These are phyloP conservation scores for Priapulus caudatus DNA, from an alignment of 2,888 invertebrate species.

Conservation along the genomic window DNA sequence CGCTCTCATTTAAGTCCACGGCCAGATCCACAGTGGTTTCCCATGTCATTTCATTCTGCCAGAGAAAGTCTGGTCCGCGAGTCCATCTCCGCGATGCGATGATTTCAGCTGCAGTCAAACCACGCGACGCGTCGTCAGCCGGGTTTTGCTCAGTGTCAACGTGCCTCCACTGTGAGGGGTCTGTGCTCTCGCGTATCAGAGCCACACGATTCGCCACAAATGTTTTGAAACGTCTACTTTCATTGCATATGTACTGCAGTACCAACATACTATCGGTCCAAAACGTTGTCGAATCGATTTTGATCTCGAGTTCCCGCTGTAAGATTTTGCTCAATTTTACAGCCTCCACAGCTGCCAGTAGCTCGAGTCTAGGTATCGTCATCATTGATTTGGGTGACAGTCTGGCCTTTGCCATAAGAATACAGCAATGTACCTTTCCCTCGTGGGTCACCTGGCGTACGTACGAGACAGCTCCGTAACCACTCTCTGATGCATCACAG, in stretches of 20 bases:
- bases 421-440: slow-evolving; percentile 5
- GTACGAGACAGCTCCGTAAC: slow-evolving; percentile 8
- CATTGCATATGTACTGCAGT: slow-evolving; percentile 4
- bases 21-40: too few relatives aligned
- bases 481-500: slow-evolving; percentile 10
- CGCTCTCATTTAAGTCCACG: slow-evolving; percentile 5
- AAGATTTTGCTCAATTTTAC: slow-evolving; percentile 7
- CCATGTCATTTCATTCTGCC: too few relatives aligned
- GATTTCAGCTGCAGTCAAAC: slow-evolving; percentile 7
- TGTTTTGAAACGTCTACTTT: slow-evolving; percentile 4
- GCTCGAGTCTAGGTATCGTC: slow-evolving; percentile 11
- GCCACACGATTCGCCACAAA: slow-evolving; percentile 10
- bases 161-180: slow-evolving; percentile 6
- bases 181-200: background rate
- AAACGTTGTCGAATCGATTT: background rate
- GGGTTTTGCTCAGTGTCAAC: slow-evolving; percentile 6
- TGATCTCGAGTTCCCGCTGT: too few relatives aligned
- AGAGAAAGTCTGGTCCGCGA: slow-evolving; percentile 11
- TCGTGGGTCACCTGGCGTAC: background rate
- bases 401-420: slow-evolving; percentile 7
- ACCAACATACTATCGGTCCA: slow-evolving; percentile 8
- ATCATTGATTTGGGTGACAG: slow-evolving; percentile 6
- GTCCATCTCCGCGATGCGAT: slow-evolving; percentile 8
- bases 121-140: slow-evolving; percentile 8
- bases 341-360: slow-evolving; percentile 9